Percentiles rank a stretch among this genome's conserved stretches.
These are phyloP conservation scores for Lates japonicus DNA, from an alignment of 2,797 vertebrate species.

Conservation along the genomic window DNA sequence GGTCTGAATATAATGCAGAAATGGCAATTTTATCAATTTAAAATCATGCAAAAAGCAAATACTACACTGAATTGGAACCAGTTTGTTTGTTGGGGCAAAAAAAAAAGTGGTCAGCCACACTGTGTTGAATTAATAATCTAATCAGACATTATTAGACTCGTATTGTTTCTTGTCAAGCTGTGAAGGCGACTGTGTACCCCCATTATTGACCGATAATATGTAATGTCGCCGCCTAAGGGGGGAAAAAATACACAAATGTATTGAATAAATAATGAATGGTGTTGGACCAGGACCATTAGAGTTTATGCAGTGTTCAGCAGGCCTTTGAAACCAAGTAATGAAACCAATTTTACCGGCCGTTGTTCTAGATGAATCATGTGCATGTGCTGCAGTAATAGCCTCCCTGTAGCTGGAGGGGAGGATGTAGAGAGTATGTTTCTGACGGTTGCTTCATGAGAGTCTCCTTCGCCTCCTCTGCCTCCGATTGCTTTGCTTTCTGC, in stretches of 20 bases:
- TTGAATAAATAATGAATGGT: constrained; percentile 55
- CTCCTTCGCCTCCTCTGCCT: constrained; percentile 1
- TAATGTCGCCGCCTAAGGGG: constrained; percentile 11
- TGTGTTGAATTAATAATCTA: constrained; percentile 19
- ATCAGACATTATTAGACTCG: background rate
- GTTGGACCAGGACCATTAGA: constrained; percentile 38
- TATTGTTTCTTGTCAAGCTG: constrained; percentile 25
- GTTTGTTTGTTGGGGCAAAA: constrained; percentile 1
- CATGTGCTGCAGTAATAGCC: constrained; percentile 51
- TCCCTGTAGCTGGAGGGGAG: constrained; percentile 55
- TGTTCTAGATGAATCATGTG: constrained; percentile 49
- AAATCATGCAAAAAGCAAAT: background rate
- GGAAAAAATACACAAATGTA: constrained; percentile 40
- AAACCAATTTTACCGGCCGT: constrained; percentile 41
- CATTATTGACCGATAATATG: constrained; percentile 42
- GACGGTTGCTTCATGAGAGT: constrained; percentile 13
- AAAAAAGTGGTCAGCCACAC: background rate
- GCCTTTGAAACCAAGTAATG: constrained; percentile 56
- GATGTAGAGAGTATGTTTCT: constrained; percentile 21
- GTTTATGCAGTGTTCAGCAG: constrained; percentile 55
- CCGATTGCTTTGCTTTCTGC: constrained; percentile 24
- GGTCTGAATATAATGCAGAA: background rate
- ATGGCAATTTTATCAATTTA: background rate
- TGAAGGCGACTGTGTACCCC: constrained; percentile 2
- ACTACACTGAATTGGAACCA: background rate